Conservation (phyloP, 2,113 vertebrate species). For the Sarotherodon lohbergeri region DNA sequence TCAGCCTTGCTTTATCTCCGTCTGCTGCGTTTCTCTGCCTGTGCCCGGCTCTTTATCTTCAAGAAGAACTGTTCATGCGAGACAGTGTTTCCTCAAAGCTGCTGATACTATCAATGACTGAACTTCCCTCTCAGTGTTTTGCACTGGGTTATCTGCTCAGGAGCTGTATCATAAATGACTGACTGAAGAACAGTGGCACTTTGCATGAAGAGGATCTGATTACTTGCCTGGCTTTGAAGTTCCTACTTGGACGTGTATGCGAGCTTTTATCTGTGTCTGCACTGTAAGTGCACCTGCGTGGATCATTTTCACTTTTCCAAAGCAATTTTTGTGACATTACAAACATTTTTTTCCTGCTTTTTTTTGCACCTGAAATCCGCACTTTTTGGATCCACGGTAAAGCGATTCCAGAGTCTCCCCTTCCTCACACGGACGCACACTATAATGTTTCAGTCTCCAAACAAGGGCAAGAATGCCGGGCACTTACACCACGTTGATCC, state of each 20-base stretch:
- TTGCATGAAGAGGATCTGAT: constrained; percentile 14
- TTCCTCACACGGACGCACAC: not conserved
- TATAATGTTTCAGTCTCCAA: constrained; percentile 30
- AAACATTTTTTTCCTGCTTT: not conserved
- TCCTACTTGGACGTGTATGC: not conserved
- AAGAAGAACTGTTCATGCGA: constrained; percentile 29
- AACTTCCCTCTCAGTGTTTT: constrained; percentile 19
- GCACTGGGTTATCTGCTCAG: constrained; percentile 1
- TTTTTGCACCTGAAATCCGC: not conserved
- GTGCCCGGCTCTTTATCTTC: constrained; percentile 30
- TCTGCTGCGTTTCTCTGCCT: not conserved
- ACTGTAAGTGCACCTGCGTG: not conserved
- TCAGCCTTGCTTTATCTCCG: constrained; percentile 12
- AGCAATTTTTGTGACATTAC: not conserved
- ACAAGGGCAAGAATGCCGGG: constrained; percentile 51
- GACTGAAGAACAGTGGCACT: constrained; percentile 15
- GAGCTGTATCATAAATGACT: constrained; percentile 33
- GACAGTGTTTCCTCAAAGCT: constrained; percentile 22
- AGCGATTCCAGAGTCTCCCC: not conserved
- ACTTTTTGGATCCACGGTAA: not conserved
- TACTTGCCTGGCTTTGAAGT: constrained; percentile 7
- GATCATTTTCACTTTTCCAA: not conserved
- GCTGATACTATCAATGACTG: constrained; percentile 37
- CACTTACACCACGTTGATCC: constrained; percentile 8
- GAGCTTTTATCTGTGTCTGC: not conserved